Conservation (phyloP, 2,888 invertebrate species). For the Chymomyza caudatula region DNA sequence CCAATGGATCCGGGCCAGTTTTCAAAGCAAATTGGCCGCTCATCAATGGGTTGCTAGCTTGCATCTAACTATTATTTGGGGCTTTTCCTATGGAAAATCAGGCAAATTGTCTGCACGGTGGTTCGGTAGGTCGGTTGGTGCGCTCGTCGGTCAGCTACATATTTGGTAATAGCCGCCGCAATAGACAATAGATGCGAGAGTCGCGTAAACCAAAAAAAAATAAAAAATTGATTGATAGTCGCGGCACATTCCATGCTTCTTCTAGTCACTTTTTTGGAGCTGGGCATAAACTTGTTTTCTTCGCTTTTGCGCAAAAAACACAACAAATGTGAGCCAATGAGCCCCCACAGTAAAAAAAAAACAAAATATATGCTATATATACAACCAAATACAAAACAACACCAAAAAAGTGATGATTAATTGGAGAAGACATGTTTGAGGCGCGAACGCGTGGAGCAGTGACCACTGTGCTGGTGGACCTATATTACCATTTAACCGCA, state of each 20-base stretch:
- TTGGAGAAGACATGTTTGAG: slow-evolving; percentile 41
- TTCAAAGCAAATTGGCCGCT: slow-evolving; percentile 18
- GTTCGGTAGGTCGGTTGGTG: background rate
- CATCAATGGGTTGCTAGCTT: no score
- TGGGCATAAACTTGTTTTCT: slow-evolving; percentile 58
- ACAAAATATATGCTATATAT: background rate
- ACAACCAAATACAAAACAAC: no score
- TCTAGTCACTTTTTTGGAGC: slow-evolving; percentile 9
- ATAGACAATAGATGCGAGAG: slow-evolving; percentile 5
- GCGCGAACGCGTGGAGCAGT: slow-evolving; percentile 34
- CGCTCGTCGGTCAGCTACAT: slow-evolving; percentile 17
- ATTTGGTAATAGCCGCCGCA: slow-evolving; percentile 55
- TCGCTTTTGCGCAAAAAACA: slow-evolving; percentile 51
- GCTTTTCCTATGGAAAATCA: slow-evolving; percentile 70
- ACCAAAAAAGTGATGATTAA: slow-evolving; percentile 56
- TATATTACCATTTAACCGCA: slow-evolving; percentile 35
- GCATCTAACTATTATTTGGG: slow-evolving; percentile 27
- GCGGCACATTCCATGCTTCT: slow-evolving; percentile 63
- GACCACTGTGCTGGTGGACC: slow-evolving; percentile 15
- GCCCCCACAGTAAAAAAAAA: slow-evolving; percentile 29
- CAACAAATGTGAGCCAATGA: slow-evolving; percentile 45
- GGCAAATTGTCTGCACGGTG: slow-evolving; percentile 44
- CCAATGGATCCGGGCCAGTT: slow-evolving; percentile 12
- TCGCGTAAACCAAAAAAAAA: slow-evolving; percentile 18
- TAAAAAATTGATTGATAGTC: slow-evolving; percentile 68